Evolutionary conservation across 2,888 invertebrate species (phyloP), one percentile per base, ranked within the genome.

Genomic region (Drosophila merina): DNA sequence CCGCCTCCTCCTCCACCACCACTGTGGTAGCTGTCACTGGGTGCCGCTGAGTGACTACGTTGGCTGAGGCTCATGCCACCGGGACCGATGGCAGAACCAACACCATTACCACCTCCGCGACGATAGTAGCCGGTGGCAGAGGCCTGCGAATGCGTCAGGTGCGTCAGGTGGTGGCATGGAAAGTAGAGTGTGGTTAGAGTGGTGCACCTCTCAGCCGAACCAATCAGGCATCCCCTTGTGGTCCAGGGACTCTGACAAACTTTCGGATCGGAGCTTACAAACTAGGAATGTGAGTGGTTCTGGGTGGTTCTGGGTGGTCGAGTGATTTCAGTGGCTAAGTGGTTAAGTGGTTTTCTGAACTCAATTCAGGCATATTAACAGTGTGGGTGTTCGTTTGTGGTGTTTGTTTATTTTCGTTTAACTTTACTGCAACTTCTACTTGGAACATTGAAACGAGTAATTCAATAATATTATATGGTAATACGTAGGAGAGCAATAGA

Each of bases 11-110:
- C 73, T 3, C 72, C 62, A 30, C 66, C 74, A 69, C 88, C 85
- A 69, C 88, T 85, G 79, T 91, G 90, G 77, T 92, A 92, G 77
- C 88, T 89, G 75, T 92, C 92, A 77, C 91, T 92, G 31, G 97
- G 97, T 64, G 97, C 97, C 63, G 97, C 97, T 63, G 97, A 97
- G 92, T 96, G 96, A 88, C 97, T 97, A 78, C 97, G 94, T 90
- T 96, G 96, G 66, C 90, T 88, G 14, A 90, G 81, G 80, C 88
- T 89, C 88, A 90, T 90, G 74, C 91, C 91, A 76, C 92, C 92
- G 63, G 92, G 91, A 75, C 91, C 92, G 76, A 90, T 91, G 73
- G 80, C 66, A 42, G 80, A 75, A 33, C 87, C 76, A 62, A 92
- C 90, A 79, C 91, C 92, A 89, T 91, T 92, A 74, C 78, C 87